phyloP scores from a whole-genome alignment of 1,140 invertebrate species.

The Solenopsis fugax region DNA sequence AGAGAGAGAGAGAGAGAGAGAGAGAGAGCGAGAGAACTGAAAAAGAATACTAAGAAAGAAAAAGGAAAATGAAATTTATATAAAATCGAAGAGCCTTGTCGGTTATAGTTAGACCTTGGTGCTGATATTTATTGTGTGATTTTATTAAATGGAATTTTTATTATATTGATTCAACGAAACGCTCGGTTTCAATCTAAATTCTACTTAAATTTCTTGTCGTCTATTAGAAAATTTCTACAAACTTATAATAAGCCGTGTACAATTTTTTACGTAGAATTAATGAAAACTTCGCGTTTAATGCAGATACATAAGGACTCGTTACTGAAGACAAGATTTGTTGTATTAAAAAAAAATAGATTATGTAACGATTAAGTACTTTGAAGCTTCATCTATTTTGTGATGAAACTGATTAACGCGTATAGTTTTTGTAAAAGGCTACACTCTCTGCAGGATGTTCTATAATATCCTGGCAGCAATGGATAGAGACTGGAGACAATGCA shows the following conservation, averaged over 20 bases:
- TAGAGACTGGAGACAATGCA: slow-evolving; percentile 10
- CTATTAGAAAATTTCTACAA: neutral
- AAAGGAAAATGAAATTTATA: neutral
- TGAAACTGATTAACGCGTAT: neutral
- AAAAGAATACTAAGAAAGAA: no score
- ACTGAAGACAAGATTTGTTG: neutral
- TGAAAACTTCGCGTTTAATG: no score
- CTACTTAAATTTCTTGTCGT: neutral
- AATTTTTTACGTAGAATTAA: neutral
- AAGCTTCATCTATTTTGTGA: neutral
- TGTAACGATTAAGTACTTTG: neutral
- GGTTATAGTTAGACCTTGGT: no score
- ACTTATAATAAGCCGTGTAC: neutral
- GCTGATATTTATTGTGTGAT: no score
- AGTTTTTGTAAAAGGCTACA: neutral
- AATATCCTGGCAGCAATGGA: slow-evolving; percentile 33
- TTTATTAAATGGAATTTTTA: neutral
- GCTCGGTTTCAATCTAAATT: neutral
- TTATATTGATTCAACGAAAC: neutral
- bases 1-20: neutral
- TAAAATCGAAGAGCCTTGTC: no score
- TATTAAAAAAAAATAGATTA: neutral
- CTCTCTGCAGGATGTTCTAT: slow-evolving; percentile 29
- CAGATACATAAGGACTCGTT: no score
- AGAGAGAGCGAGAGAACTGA: neutral